Percentiles rank a stretch among this genome's conserved stretches.
These are phyloP conservation scores for Malaclemys terrapin DNA, from an alignment of 2,113 vertebrate species.

Conservation along the genomic window DNA sequence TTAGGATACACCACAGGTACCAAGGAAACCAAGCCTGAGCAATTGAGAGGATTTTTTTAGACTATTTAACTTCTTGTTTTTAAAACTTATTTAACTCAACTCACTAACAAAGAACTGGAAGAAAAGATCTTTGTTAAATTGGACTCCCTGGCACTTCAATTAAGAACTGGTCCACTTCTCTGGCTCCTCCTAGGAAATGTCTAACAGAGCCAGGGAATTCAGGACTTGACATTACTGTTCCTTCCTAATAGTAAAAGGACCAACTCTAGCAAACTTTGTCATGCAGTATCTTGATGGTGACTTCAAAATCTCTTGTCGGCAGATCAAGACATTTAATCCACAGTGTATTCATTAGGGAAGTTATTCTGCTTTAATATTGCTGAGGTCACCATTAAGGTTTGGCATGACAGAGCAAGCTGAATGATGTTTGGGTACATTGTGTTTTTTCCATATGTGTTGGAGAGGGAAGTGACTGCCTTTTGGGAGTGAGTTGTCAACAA, in stretches of 20 bases:
- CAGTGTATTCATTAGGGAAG: slow-evolving; percentile 2
- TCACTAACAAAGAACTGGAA: not conserved
- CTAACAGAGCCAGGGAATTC: not conserved
- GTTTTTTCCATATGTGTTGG: slow-evolving; percentile 3
- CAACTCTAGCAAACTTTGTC: not conserved
- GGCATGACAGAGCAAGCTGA: not conserved
- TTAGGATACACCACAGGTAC: not conserved
- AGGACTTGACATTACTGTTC: not conserved
- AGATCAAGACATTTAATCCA: not conserved
- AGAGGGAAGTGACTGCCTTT: slow-evolving; percentile 23
- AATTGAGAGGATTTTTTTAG: not conserved
- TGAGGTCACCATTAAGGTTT: slow-evolving; percentile 1
- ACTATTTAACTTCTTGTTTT: not conserved
- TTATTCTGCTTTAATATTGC: not conserved
- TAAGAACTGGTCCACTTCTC: not conserved
- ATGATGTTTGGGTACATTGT: not conserved
- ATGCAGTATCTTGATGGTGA: slow-evolving; percentile 33
- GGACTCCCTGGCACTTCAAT: not conserved
- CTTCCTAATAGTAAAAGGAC: not conserved
- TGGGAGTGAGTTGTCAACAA: not conserved
- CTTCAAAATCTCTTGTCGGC: not conserved
- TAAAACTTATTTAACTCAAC: not conserved
- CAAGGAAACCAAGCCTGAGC: not conserved
- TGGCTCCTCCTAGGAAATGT: not conserved
- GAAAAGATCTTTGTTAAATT: not conserved